These are phyloP conservation scores for Siniperca chuatsi DNA, from an alignment of 2,113 vertebrate species.

Conservation along the genomic window DNA sequence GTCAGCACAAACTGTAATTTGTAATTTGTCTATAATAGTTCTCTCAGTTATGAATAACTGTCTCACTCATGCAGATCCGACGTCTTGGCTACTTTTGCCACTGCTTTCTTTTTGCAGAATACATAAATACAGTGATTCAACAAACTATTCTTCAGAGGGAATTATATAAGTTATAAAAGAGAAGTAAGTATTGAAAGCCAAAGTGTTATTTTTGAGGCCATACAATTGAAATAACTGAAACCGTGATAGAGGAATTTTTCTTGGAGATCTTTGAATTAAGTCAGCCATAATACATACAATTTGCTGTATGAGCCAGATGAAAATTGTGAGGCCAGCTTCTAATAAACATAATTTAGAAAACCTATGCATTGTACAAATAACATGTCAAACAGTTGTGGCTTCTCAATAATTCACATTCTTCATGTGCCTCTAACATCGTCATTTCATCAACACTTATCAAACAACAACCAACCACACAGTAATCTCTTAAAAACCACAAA, in stretches of 20 bases:
- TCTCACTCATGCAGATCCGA: not conserved
- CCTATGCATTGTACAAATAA: conserved; percentile 42
- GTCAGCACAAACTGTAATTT: not conserved
- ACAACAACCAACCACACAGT: conserved; percentile 38
- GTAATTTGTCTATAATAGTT: not conserved
- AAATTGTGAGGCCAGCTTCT: conserved; percentile 3
- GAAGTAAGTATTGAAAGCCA: not conserved
- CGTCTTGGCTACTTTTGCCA: conserved; percentile 4
- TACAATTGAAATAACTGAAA: conserved; percentile 3
- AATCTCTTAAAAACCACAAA: conserved; percentile 66
- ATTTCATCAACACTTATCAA: conserved; percentile 37
- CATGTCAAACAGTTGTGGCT: conserved; percentile 49
- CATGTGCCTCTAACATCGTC: conserved; percentile 21
- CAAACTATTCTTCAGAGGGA: conserved; percentile 5
- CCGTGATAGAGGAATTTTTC: conserved; percentile 17
- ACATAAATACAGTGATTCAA: not conserved
- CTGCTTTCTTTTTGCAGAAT: not conserved
- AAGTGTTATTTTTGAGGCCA: conserved; percentile 6
- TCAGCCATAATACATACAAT: conserved; percentile 33
- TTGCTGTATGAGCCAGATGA: conserved; percentile 33
- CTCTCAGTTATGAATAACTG: conserved; percentile 5
- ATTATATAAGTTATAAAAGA: not conserved
- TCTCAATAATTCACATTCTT: conserved; percentile 57
- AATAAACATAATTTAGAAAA: conserved; percentile 48
- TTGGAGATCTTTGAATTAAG: conserved; percentile 26